Base-by-base conservation (phyloP, 2,888 invertebrate genomes). In the Catocala nupta region DNA sequence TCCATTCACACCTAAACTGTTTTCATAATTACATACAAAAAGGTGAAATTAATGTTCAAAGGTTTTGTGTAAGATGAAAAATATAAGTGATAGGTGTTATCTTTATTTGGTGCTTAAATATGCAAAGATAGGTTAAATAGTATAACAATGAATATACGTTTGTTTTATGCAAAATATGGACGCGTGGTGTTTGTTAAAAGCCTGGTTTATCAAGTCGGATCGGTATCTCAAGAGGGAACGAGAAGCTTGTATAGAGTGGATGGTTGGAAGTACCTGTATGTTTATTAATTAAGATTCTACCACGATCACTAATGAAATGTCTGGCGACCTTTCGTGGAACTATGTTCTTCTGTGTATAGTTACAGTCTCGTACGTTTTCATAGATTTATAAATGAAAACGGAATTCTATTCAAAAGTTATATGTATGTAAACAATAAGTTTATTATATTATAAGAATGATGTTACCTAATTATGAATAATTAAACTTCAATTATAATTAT, bases 1-100 rank as follows among this genome's bases (percentile, higher is more conserved):
- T 39, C 44, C 53, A 57, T 54, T 62, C 49, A 54, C 48, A 57
- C 44, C 43, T 51, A 54, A 64, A 63, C 16, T 60, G 55, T 59
- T 48, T 42, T 49, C 10, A 36, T 43, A 62, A 55, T 49, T 39
- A 47, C 47, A 12, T 43, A 42, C 47, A 48, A 33, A 54, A 60
- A 49, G 11, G 33, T 13, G 39, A 53, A 54, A 16, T 16, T 39
- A 11, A 56, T 56, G 42, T n/a, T 56, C 16, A 47, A 16, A 47
- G 47, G 16, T 25, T 47, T 47, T 8, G 16, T 49, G 42, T 43
- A 47, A 55, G 10, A 16, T 47, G 12, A 33, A 48, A 48, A 42
- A 11, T 55, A 42, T 47, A 25, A 4, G 25, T 25, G 36, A 39
- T 52, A 39, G 39, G 39, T 6, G 12, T 51, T 52, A 13, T 52